Base-by-base conservation (phyloP, 2,888 invertebrate species). In the Lepidocyrtoides sp. region DNA sequence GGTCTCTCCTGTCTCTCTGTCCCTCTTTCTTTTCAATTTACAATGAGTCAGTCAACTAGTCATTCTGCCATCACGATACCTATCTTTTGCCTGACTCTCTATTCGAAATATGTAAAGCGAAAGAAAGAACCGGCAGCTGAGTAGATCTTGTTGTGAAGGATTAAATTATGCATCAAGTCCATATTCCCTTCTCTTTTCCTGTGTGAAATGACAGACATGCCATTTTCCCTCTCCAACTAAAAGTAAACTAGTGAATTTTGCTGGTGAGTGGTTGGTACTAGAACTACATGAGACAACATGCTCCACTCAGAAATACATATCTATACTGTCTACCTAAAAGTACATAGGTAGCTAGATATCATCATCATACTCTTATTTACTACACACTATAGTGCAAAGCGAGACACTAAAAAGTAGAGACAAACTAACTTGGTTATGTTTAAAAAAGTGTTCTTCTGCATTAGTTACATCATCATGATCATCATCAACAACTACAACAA, bases 91-190 rank as follows among this genome's bases (percentile, higher is more conserved):
- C 12, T 3, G 23, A 36, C 60, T 75, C 75, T 72, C 41, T 44
- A 63, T 60, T 75, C 57, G 32, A 72, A 85, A 60, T 51, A 66
- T 77, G 48, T 23, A 85, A 12, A 41, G 44, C 32, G 60, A 82
- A 26, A 44, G 41, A 44, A 14, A 75, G 44, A 23, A 23, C 17
- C 17, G 0, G 57, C 2, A 17, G 17, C 7, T 29, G 63, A 48
- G 77, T 60, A 87, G 77, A 87, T 79, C 87, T 60, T 87, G 72
- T 72, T 44, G 29, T 66, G 54, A 44, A 89, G 60, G 82, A 83
- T 89, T 89, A 89, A 89, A 89, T 89, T 89, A 89, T 89, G 83
- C 89, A 89, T 89, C 89, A 89, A 88, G 87, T 54, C 54, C 48
- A 72, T 85, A 72, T 85, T 36, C 41, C 20, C 72, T 8, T 2